Percentiles rank a stretch among this genome's conserved stretches.
Evolutionary conservation across 2,113 vertebrate genomes (phyloP).

Genomic region (Axis porcinus): DNA sequence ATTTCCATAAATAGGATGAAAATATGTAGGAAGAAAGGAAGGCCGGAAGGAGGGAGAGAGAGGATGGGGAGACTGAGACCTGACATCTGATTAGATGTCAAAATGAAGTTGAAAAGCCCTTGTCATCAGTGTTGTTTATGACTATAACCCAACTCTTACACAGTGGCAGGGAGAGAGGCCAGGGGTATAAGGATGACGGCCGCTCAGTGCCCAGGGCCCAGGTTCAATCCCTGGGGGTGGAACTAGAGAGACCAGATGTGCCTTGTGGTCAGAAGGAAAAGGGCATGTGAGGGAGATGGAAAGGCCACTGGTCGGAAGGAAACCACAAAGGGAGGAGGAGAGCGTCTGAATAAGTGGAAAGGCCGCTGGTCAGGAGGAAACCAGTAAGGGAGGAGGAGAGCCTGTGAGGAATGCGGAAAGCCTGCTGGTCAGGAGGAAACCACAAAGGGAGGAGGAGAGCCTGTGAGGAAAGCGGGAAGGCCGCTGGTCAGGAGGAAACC

Average conservation of each 20-base stretch:
- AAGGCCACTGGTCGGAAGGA: not conserved
- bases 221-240: not conserved
- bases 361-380: too few species aligned
- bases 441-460: too few species aligned
- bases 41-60: not conserved
- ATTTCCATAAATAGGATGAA: not conserved
- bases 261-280: not conserved
- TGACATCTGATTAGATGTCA: not conserved
- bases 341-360: too few species aligned
- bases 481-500: too few species aligned
- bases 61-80: not conserved
- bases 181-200: accelerated
- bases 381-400: too few species aligned
- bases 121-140: too few species aligned
- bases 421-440: too few species aligned
- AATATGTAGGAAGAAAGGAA: not conserved
- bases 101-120: not conserved
- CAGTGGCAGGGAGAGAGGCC: too few species aligned
- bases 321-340: too few species aligned
- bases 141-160: not conserved
- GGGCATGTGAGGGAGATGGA: accelerated
- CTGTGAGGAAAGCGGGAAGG: too few species aligned
- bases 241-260: not conserved
- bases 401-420: too few species aligned
- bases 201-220: accelerated